phyloP scores from a whole-genome alignment of 1,140 invertebrate species.

The Acromyrmex heyeri region DNA sequence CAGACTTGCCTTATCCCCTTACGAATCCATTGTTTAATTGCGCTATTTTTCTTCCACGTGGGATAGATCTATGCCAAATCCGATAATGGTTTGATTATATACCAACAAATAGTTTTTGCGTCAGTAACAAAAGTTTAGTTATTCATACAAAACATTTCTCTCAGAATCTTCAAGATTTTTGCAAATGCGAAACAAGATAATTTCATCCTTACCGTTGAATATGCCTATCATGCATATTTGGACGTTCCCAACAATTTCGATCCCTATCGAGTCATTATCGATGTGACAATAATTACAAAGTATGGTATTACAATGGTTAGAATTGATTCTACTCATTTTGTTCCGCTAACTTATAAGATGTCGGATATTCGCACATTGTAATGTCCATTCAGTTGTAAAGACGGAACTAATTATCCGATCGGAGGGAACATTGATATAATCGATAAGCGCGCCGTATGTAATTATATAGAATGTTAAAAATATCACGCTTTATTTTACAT shows the following conservation, averaged over 20 bases:
- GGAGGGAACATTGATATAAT: constrained; percentile 46
- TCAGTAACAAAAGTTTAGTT: too few relatives aligned
- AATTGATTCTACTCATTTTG: too few relatives aligned
- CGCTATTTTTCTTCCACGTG: constrained; percentile 9
- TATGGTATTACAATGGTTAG: too few relatives aligned
- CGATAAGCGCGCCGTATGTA: constrained; percentile 15
- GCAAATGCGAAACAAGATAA: background rate
- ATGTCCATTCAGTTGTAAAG: background rate
- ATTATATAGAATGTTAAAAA: constrained; percentile 45
- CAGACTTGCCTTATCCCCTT: background rate
- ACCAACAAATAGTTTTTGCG: too few relatives aligned
- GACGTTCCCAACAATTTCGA: too few relatives aligned
- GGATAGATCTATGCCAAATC: constrained; percentile 21
- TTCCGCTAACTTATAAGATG: too few relatives aligned
- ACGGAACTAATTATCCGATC: constrained; percentile 46
- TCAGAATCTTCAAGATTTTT: background rate
- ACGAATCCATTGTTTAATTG: background rate
- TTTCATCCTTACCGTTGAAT: background rate
- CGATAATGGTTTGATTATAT: too few relatives aligned
- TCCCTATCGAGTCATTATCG: too few relatives aligned
- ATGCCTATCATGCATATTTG: too few relatives aligned
- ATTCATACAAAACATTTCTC: too few relatives aligned
- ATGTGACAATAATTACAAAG: too few relatives aligned
- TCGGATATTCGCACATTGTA: too few relatives aligned
- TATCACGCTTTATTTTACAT: background rate